These are phyloP conservation scores for Stenchaetothrips biformis DNA, from an alignment of 2,888 invertebrate genomes.

Conservation along the genomic window DNA sequence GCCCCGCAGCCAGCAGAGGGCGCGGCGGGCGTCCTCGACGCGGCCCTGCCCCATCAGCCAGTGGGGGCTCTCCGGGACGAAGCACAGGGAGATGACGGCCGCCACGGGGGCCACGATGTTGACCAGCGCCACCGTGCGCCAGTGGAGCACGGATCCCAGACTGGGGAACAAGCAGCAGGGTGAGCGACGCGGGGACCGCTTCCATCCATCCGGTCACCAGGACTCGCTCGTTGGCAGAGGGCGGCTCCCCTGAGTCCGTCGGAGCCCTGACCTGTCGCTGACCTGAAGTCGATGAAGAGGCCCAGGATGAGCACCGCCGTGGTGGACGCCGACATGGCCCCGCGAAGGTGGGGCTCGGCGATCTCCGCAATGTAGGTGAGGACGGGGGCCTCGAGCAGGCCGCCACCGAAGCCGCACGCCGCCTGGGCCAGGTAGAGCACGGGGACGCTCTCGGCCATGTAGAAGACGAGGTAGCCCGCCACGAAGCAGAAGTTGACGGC, in stretches of 20 bases:
- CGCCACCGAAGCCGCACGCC: constrained; percentile 70
- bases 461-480: constrained; percentile 67
- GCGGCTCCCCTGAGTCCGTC: no score
- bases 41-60: constrained; percentile 67
- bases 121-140: constrained; percentile 66
- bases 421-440: constrained; percentile 66
- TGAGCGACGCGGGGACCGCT: background rate
- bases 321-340: constrained; percentile 67
- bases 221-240: no score
- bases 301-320: constrained; percentile 71
- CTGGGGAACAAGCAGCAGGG: constrained; percentile 42
- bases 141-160: constrained; percentile 63
- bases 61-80: constrained; percentile 77
- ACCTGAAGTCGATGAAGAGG: constrained; percentile 63
- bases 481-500: constrained; percentile 68
- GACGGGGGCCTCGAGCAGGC: constrained; percentile 75
- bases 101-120: constrained; percentile 49
- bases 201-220: no score
- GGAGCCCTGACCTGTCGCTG: background rate
- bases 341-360: constrained; percentile 72
- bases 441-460: constrained; percentile 57
- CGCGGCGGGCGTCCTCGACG: constrained; percentile 59
- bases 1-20: constrained; percentile 72
- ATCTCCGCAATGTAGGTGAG: constrained; percentile 80
- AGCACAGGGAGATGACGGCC: constrained; percentile 56